Evolutionary conservation across 2,797 vertebrate genomes (phyloP).

Genomic region (Scyliorhinus canicula): DNA sequence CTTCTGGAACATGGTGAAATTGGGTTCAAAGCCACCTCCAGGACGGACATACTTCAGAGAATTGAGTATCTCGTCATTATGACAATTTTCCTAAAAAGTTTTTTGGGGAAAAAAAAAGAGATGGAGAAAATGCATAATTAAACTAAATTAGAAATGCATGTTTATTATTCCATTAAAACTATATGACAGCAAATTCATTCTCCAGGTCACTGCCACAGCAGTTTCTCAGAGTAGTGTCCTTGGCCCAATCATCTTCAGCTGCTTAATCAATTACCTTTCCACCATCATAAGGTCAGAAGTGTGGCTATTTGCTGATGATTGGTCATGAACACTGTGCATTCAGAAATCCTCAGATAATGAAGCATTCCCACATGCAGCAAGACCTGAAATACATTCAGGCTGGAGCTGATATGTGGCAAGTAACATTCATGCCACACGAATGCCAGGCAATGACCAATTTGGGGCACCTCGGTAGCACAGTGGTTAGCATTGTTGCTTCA

Average conservation of each 20-base stretch:
- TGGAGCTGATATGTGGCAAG: too few relatives aligned
- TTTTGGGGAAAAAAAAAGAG: not conserved
- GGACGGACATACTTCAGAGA: conserved; percentile 83
- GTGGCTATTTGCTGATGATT: too few relatives aligned
- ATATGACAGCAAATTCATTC: not conserved
- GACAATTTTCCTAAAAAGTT: conserved; percentile 74
- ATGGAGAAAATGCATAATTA: not conserved
- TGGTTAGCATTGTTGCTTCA: too few relatives aligned
- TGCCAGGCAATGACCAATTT: too few relatives aligned
- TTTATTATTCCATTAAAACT: not conserved
- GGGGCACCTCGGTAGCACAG: too few relatives aligned
- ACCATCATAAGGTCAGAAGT: too few relatives aligned
- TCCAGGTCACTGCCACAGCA: not conserved
- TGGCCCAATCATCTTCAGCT: not conserved
- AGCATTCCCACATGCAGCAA: too few relatives aligned
- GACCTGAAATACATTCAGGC: too few relatives aligned
- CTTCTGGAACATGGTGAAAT: conserved; percentile 83
- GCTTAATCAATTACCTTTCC: too few relatives aligned
- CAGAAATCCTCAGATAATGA: too few relatives aligned
- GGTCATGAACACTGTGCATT: too few relatives aligned
- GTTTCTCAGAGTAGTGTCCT: not conserved
- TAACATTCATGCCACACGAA: too few relatives aligned
- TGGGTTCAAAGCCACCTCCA: conserved; percentile 77
- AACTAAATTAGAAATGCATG: not conserved
- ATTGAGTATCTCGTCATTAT: conserved; percentile 82